Evolutionary conservation across 2,113 vertebrate species (phyloP), one percentile per base, ranked within the genome.

Genomic region (Zapornia atra): DNA sequence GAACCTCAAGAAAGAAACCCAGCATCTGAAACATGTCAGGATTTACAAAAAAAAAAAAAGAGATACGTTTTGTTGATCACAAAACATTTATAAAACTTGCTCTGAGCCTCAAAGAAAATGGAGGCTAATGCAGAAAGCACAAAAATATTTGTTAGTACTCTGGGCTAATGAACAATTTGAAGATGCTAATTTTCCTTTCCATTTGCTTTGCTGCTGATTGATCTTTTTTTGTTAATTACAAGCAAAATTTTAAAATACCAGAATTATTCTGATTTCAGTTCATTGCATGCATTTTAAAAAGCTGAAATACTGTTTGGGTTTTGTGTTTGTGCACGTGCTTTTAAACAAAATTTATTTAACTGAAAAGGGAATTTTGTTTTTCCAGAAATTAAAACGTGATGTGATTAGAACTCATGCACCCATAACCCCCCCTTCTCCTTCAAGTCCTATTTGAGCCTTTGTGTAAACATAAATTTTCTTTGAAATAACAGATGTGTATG

Each of bases 401-500:
- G 68, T 88, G 86, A 81, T 87, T 94, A 92, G 76, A 91, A 94
- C 84, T 86, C 68, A 83, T 92, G 69, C 15, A 77, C 53, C 36
- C 80, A 44, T 69, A 71, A 6, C 22, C 26, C 44, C 82, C 48
- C 38, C n/a, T 96, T 89, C 61, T 90, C 14, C 65, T 88, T 79
- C 81, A 90, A 92, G 87, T 79, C 59, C 63, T 80, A 19, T 94
- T 75, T 90, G 71, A 90, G 90, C 31, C 63, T 96, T 92, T 13
- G 3, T 80, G 69, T 86, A 90, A 92, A 72, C 38, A 86, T 90
- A 86, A 77, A 65, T 94, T 95, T 72, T 80, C 82, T 96, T 96
- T 95, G 84, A 92, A 95, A 73, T 94, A 94, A 48, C 65, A 84
- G 78, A 90, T 94, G 87, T 75, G 68, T 77, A 5, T 66, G 78